Percentiles rank a stretch among this genome's conserved stretches.
phyloP scores from a whole-genome alignment of 2,888 invertebrate species.

The Adineta ricciae region DNA sequence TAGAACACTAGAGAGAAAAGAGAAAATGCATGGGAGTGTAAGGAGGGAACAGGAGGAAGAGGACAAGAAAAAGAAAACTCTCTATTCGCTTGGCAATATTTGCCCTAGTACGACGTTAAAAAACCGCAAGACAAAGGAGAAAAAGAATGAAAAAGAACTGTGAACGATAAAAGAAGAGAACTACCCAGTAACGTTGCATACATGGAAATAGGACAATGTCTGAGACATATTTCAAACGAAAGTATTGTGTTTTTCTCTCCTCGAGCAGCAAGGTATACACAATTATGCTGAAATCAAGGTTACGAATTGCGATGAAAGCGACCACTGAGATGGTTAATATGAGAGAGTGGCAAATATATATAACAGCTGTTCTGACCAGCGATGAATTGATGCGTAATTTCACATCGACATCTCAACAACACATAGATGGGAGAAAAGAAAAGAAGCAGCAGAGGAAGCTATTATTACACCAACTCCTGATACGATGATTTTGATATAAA shows the following conservation, averaged over 20 bases:
- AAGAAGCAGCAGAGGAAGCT: background rate
- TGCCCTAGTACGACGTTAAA: background rate
- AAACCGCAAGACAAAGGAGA: background rate
- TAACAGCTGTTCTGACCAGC: background rate
- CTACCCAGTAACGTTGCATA: background rate
- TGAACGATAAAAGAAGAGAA: background rate
- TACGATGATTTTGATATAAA: background rate
- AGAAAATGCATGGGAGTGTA: background rate
- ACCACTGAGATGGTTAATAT: background rate
- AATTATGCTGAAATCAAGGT: background rate
- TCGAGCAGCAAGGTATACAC: background rate
- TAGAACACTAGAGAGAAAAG: background rate
- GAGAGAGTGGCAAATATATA: background rate
- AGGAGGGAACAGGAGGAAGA: background rate
- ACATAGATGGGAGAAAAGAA: background rate
- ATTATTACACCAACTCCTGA: background rate
- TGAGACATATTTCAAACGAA: background rate
- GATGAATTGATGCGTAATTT: background rate
- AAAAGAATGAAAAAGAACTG: background rate
- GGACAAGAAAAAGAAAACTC: background rate
- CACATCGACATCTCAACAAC: background rate
- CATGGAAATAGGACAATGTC: background rate
- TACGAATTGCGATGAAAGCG: background rate
- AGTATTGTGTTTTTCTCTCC: background rate
- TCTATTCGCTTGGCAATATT: background rate